Percentiles rank a stretch among this genome's conserved stretches.
Evolutionary conservation across 1,140 invertebrate species (phyloP).

Genomic region (Drosophila ohnishii): DNA sequence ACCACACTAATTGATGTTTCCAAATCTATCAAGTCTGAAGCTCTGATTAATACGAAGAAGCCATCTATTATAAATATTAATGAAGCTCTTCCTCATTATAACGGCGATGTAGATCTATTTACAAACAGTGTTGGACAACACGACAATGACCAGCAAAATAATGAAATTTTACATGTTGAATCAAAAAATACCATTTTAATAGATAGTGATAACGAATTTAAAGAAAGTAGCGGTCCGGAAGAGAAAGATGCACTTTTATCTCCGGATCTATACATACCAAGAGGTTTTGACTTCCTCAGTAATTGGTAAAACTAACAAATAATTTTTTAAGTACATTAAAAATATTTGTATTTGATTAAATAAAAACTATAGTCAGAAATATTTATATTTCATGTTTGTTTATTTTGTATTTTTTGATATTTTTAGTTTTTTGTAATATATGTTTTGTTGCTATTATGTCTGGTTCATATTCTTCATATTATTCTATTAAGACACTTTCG

Average conservation of each 20-base stretch:
- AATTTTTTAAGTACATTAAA: neutral
- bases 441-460: too few relatives aligned
- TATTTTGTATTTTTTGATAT: too few relatives aligned
- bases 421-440: too few relatives aligned
- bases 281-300: conserved; percentile 78
- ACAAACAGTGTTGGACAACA: neutral
- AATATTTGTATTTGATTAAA: neutral
- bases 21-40: neutral
- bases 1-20: neutral
- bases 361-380: neutral
- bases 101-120: neutral
- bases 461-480: too few relatives aligned
- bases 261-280: conserved; percentile 53
- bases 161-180: conserved; percentile 19
- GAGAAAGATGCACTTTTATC: conserved; percentile 58
- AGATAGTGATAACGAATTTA: conserved; percentile 47
- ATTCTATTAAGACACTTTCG: too few relatives aligned
- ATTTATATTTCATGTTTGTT: neutral
- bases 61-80: neutral
- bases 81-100: neutral
- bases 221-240: conserved; percentile 37
- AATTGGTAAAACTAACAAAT: conserved; percentile 61
- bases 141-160: conserved; percentile 4
- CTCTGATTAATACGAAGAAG: neutral
- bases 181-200: conserved; percentile 27